These are phyloP conservation scores for Rhagium mordax DNA, from an alignment of 2,888 invertebrate genomes.

Conservation along the genomic window DNA sequence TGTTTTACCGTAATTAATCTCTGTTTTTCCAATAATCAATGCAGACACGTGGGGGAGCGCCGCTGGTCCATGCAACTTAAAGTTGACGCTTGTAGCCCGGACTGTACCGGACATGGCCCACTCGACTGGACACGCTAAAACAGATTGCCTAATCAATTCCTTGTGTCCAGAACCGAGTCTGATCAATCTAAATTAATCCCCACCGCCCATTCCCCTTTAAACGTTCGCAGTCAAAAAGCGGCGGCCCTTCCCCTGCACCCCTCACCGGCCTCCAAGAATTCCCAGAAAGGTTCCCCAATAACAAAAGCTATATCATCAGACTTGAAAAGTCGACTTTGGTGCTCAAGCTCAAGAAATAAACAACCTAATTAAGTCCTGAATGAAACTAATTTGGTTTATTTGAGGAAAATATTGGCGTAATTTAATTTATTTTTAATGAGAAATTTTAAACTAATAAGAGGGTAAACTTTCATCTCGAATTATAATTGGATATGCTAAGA, in stretches of 20 bases:
- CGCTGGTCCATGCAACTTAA: constrained; percentile 6
- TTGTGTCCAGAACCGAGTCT: constrained; percentile 70
- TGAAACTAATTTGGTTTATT: constrained; percentile 47
- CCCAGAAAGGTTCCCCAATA: constrained; percentile 40
- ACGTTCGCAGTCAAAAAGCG: constrained; percentile 67
- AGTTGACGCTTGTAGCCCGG: constrained; percentile 34
- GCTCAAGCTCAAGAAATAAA: constrained; percentile 43
- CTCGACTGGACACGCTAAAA: constrained; percentile 71
- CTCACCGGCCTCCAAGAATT: constrained; percentile 22
- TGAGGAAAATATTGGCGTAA: constrained; percentile 43
- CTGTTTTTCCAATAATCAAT: constrained; percentile 54
- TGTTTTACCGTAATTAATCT: constrained; percentile 54
- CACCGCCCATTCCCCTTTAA: constrained; percentile 66
- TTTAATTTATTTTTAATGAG: constrained; percentile 45
- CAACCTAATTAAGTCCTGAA: constrained; percentile 49
- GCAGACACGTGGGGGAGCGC: constrained; percentile 47
- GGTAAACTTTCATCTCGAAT: constrained; percentile 36
- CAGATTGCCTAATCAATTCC: constrained; percentile 73
- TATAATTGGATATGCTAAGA: constrained; percentile 43
- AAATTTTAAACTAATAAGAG: constrained; percentile 40
- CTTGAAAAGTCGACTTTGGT: constrained; percentile 45
- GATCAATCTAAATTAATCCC: constrained; percentile 73
- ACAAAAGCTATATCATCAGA: constrained; percentile 49
- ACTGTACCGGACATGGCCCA: constrained; percentile 68
- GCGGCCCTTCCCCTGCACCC: constrained; percentile 39